Conservation (phyloP, 2,113 vertebrate genomes). For the Anolis sagrei region DNA sequence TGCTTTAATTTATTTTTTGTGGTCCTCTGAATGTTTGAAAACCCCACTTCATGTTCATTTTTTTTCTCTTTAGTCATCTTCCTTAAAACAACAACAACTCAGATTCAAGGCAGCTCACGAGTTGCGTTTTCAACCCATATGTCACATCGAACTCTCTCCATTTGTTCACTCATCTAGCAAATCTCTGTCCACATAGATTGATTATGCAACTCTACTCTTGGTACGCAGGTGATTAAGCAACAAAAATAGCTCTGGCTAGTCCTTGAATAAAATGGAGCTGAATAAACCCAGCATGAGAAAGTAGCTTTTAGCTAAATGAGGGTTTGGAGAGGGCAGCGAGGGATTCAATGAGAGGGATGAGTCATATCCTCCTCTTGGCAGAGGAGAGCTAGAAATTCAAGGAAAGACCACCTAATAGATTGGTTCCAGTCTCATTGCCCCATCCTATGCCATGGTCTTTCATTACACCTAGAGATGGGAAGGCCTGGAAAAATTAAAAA, state of each 20-base stretch:
- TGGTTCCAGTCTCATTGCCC: too few species aligned
- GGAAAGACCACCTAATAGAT: neutral
- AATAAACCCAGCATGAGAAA: constrained; percentile 6
- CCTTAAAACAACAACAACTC: too few species aligned
- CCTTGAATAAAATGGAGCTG: constrained; percentile 30
- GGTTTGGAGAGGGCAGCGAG: constrained; percentile 18
- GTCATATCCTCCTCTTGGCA: neutral
- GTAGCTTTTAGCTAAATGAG: constrained; percentile 39
- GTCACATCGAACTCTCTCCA: neutral
- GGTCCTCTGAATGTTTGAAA: neutral
- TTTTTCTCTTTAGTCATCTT: neutral
- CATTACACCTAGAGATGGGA: neutral
- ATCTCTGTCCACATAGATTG: neutral
- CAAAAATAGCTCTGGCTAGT: constrained; percentile 26
- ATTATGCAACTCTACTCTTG: constrained; percentile 13
- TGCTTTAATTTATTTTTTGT: neutral
- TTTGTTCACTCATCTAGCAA: constrained; percentile 23
- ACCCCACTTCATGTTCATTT: neutral
- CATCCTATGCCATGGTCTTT: neutral
- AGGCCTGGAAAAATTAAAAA: neutral
- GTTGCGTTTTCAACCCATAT: neutral
- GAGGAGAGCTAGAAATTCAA: neutral
- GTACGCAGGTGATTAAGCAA: constrained; percentile 19
- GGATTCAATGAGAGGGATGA: constrained; percentile 43
- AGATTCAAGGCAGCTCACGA: neutral